phyloP scores from a whole-genome alignment of 2,113 vertebrate genomes.

The Furnarius figulus region DNA sequence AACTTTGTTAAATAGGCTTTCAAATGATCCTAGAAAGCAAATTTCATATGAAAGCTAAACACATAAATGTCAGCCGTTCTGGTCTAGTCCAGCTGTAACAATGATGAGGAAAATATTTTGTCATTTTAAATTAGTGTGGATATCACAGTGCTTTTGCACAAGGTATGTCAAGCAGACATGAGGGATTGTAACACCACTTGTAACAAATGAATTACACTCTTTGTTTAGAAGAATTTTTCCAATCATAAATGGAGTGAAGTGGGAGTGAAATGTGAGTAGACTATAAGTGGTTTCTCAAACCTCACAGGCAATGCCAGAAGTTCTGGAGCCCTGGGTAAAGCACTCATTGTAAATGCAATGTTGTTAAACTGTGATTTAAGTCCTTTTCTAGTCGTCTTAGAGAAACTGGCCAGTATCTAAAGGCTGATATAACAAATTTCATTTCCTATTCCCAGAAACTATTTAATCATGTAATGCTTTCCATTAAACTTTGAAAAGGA shows the following conservation, averaged over 20 bases:
- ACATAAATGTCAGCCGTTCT: neutral
- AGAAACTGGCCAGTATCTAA: neutral
- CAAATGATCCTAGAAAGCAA: neutral
- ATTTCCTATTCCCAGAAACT: neutral
- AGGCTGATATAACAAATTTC: neutral
- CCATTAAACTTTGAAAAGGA: neutral
- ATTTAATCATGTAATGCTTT: neutral
- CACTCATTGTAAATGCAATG: neutral
- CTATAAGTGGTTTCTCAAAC: neutral
- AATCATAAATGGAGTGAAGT: neutral
- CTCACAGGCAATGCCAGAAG: neutral
- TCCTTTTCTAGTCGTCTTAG: neutral
- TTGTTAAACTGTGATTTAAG: neutral
- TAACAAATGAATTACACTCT: neutral
- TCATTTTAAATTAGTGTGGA: neutral
- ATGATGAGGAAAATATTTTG: neutral
- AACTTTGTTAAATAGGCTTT: neutral
- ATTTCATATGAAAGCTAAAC: neutral
- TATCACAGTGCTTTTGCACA: neutral
- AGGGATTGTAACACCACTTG: neutral
- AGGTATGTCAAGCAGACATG: neutral
- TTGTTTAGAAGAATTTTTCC: neutral
- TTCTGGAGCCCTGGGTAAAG: neutral
- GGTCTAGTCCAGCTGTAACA: neutral
- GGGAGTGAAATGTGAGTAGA: neutral